Evolutionary conservation across 2,888 invertebrate genomes (phyloP), one percentile per base, ranked within the genome.

Genomic region (Stictocephala bisonia): DNA sequence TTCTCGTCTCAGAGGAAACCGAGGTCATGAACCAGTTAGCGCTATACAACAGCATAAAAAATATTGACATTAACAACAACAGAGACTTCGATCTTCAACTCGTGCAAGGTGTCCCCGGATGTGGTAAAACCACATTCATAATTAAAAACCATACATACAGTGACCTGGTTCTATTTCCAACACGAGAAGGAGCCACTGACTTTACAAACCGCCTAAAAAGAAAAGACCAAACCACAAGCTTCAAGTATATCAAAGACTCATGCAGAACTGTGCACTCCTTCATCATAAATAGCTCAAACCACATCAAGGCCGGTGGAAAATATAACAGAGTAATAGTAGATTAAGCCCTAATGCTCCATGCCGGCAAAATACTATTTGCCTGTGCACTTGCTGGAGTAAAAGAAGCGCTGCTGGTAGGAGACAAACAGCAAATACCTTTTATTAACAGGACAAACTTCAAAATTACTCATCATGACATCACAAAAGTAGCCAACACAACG

Each of bases 311-410:
- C 15, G 44, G 44, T 44, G 44, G 44, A 44, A 44, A 44, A 15
- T 44, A 44, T 15, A 44, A 44, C 44, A 44, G 44, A 15, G n/a
- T 44, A 44, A 44, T 44, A 9, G 15, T 44, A 44, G 44, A 44
- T 15, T 9, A 44, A 44, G 44, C 44, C 7, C 44, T 44, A 7
- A 44, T 44, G 44, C 44, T 44, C 15, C 44, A 44, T 15, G 44
- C 44, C 7, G 44, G 44, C 6, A 15, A 44, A 44, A 15, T n/a
- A n/a, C 44, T 44, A 15, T 44, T 44, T 44, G 44, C 9, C 44
- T 44, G 44, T 44, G 44, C 44, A n/a, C 44, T 44, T 44, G 44
- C 44, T 44, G 44, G 44, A 44, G 44, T 44, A n/a, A n/a, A n/a
- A n/a, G n/a, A n/a, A n/a, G n/a, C n/a, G n/a, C n/a, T n/a, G 35